Percentiles rank a stretch among this genome's conserved stretches.
Evolutionary conservation across 35 echinoderm and acorn worm genomes (phyloP).

Genomic region (Acanthaster planci): DNA sequence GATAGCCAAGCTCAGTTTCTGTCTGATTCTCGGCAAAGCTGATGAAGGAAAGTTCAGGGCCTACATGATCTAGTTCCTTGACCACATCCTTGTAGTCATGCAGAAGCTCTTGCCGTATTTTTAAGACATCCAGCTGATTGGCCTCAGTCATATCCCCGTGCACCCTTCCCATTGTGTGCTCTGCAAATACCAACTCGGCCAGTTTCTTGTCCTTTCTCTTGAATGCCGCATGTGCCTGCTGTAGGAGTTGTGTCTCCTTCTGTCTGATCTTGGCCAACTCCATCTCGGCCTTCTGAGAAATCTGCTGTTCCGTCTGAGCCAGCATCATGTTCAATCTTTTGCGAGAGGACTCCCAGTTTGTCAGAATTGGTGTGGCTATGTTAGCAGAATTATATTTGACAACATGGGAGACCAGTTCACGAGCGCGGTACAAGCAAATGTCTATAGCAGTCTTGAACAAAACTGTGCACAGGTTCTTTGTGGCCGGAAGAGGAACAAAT

Average conservation of each 20-base stretch:
- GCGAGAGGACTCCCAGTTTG: no score
- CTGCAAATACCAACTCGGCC: slow-evolving; percentile 5
- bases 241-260: background rate
- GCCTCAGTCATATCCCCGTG: background rate
- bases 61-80: background rate
- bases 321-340: background rate
- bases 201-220: background rate
- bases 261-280: background rate
- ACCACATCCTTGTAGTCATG: background rate
- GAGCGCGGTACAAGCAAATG: background rate
- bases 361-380: no score
- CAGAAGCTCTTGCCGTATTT: background rate
- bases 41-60: background rate
- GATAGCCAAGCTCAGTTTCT: background rate
- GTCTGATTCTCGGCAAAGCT: background rate
- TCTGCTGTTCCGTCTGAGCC: background rate
- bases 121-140: background rate
- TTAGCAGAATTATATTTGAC: no score
- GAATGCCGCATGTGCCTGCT: background rate
- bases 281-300: background rate
- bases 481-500: background rate
- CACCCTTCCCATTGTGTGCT: background rate
- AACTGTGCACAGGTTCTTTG: background rate
- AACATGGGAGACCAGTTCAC: background rate
- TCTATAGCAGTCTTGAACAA: background rate